Base-by-base conservation (phyloP, 2,113 vertebrate species). In the Menura novaehollandiae region DNA sequence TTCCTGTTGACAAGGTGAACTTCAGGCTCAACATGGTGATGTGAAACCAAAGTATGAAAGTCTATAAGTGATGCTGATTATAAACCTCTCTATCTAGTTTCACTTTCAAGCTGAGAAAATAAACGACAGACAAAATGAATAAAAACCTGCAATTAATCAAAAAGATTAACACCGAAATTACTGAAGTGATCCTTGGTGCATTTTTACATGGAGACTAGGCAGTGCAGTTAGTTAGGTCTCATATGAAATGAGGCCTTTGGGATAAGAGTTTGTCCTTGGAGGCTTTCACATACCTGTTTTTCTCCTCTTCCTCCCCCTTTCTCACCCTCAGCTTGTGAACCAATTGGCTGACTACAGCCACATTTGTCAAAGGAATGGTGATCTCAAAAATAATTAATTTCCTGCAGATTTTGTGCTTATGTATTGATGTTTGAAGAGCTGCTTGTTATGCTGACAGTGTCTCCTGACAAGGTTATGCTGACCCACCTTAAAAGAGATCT, bases 321-420 rank as follows among this genome's bases (percentile, higher is more conserved):
- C 88, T 46, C 51, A 51, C 27, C 16, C 33, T 80, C 72, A 74
- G 46, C 51, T 92, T 84, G 30, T 81, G 88, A 93, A 86, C 81
- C 92, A 93, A 5, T 43, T 76, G 63, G 27, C 76, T 92, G 47
- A 80, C 19, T 83, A 27, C 27, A 84, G 55, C 27, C 72, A 77
- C 72, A 77, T 93, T 88, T 91, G 44, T 95, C 79, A 95, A 71
- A 90, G 51, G 43, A 91, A 66, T 0, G 1, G 30, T 37, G 43
- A 77, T 64, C 94, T 59, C 67, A 89, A 77, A 93, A 94, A 77
- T 74, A 95, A 93, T 95, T 71, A 86, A 86, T 72, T 88, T 96
- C 68, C 88, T 92, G 64, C 47, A 71, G 72, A 88, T 71, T 93
- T 85, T 86, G 23, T 44, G 8, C 46, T 68, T 81, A 71, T 23